Evolutionary conservation across 2,888 invertebrate species (phyloP), one percentile per base, ranked within the genome.

Genomic region (Arrhopalites spinosus): DNA sequence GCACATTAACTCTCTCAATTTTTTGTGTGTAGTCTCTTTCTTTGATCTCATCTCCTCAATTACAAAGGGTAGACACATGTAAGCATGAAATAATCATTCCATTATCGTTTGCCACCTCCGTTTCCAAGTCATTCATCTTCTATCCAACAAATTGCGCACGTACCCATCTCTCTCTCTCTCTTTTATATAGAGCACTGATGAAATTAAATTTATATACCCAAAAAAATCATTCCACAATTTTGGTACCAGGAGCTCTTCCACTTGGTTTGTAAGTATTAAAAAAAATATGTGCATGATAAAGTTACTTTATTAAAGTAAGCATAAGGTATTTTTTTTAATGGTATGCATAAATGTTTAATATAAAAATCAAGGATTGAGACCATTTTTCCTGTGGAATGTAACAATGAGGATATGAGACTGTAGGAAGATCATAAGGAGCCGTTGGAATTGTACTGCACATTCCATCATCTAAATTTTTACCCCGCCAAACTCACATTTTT

Each of bases 1-100:
- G 43, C 43, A 30, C 66, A 43, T 66, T 66, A 43, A 43, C 66
- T 43, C 43, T 20, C 8, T n/a, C n/a, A n/a, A n/a, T 20, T 59
- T 59, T 59, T 66, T 66, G 43, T 36, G 5, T 7, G 36, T 36
- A 7, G 5, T 36, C 36, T 11, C 11, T 36, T 36, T 3, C n/a
- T 36, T 20, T 36, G 2, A 43, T 43, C 43, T 20, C 43, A 20
- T n/a, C 66, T 36, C 66, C 43, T 66, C 43, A 66, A 66, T 66
- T 66, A 66, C 66, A 66, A 64, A 64, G 64, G 64, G 64, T 64
- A 64, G 64, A 66, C 66, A 66, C 43, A 66, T 66, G 36, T 66
- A 36, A 66, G 66, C 30, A 66, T 66, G 66, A 66, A 66, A 66
- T 66, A 43, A 66, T 66, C 66, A 43, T 66, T 66, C 66, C 66